Evolutionary conservation across 2,113 vertebrate genomes (phyloP).

Genomic region (Elgaria multicarinata): DNA sequence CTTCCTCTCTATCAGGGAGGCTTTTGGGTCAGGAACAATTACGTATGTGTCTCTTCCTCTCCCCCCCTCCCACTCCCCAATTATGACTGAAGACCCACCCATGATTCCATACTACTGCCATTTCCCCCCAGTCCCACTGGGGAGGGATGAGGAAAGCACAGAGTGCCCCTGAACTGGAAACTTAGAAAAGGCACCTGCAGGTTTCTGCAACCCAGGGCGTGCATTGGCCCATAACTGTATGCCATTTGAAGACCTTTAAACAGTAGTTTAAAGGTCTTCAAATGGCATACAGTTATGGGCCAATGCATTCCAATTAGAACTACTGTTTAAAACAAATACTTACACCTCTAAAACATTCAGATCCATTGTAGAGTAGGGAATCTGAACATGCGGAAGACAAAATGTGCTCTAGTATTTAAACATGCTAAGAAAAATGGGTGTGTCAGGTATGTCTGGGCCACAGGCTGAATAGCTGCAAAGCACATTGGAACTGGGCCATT

Average conservation of each 20-base stretch:
- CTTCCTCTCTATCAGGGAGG: not conserved
- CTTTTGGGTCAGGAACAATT: not conserved
- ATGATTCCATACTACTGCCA: not conserved
- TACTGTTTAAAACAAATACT: not conserved
- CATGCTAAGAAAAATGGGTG: not conserved
- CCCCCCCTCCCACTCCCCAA: not conserved
- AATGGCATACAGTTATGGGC: too few relatives aligned
- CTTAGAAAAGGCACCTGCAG: not conserved
- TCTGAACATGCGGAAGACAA: not conserved
- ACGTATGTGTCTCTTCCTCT: not conserved
- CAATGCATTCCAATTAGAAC: not conserved
- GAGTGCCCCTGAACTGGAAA: not conserved
- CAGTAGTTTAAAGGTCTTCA: too few relatives aligned
- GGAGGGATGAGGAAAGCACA: not conserved
- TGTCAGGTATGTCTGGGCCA: not conserved
- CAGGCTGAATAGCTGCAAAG: not conserved
- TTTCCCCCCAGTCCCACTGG: not conserved
- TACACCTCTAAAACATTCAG: not conserved
- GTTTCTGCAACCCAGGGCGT: not conserved
- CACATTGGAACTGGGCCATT: not conserved
- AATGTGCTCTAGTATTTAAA: not conserved
- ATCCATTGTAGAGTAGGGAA: not conserved
- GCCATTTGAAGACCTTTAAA: not conserved
- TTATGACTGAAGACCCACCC: not conserved
- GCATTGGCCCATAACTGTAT: not conserved